phyloP scores from a whole-genome alignment of 2,888 invertebrate species.

The Athripsodes cinereus region DNA sequence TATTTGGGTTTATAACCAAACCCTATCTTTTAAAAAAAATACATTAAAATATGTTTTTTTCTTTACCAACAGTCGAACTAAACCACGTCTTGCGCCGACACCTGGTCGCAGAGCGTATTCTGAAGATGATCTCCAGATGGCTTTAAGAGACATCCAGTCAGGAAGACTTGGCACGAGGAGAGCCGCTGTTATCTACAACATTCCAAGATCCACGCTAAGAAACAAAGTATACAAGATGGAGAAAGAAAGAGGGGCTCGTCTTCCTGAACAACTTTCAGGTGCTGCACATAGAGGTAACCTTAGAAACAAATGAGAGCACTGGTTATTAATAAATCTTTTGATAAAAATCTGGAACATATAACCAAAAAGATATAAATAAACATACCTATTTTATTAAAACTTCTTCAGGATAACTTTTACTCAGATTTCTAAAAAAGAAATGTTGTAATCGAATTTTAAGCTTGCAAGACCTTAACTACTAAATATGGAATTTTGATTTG shows the following conservation, averaged over 20 bases:
- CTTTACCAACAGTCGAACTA: constrained; percentile 51
- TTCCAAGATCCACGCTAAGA: constrained; percentile 91
- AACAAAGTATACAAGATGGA: constrained; percentile 90
- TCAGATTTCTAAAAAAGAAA: no score
- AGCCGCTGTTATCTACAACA: constrained; percentile 93
- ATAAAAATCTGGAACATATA: no score
- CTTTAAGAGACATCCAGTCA: constrained; percentile 89
- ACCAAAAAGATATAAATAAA: background rate
- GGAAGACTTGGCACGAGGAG: constrained; percentile 89
- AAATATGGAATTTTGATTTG: no score
- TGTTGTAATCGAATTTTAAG: no score
- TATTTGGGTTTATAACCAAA: no score
- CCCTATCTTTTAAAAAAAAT: no score
- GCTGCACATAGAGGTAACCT: constrained; percentile 29
- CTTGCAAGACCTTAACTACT: no score
- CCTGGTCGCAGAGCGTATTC: constrained; percentile 78
- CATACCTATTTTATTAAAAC: no score
- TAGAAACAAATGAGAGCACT: constrained; percentile 13
- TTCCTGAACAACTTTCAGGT: constrained; percentile 35
- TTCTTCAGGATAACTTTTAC: no score
- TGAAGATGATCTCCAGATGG: constrained; percentile 90
- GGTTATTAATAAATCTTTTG: background rate
- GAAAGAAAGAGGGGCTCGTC: constrained; percentile 63
- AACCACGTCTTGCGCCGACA: constrained; percentile 60
- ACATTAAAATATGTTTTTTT: constrained; percentile 3